Percentiles rank a stretch among this genome's conserved stretches.
Conservation (phyloP, 92 coral and sea anemone species). For the Porites rus region DNA sequence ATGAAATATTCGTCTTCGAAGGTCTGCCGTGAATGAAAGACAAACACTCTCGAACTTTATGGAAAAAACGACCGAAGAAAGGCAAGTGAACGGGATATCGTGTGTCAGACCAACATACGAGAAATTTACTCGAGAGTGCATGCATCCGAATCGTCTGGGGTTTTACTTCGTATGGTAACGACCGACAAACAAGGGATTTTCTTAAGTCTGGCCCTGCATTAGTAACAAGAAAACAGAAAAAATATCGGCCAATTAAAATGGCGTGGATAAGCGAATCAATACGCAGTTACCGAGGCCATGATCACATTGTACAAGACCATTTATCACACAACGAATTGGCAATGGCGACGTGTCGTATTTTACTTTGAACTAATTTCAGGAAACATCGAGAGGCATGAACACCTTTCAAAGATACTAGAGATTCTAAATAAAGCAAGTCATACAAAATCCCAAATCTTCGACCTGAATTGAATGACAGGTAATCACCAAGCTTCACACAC, state of each 20-base stretch:
- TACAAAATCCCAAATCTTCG: not conserved
- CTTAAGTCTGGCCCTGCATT: not conserved
- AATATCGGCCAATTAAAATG: not conserved
- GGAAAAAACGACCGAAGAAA: not conserved
- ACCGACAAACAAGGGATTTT: not conserved
- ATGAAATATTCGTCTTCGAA: not conserved
- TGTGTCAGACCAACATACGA: not conserved
- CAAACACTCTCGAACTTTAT: not conserved
- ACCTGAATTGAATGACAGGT: constrained; percentile 10
- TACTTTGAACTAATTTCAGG: not conserved
- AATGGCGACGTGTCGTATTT: not conserved
- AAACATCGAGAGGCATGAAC: not conserved
- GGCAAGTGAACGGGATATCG: not conserved
- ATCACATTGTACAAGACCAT: not conserved
- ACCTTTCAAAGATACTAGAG: not conserved
- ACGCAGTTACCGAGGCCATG: not conserved
- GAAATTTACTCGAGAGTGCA: not conserved
- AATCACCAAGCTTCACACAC: not conserved
- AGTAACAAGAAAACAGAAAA: no score
- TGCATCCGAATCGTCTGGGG: no score
- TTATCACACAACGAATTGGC: not conserved
- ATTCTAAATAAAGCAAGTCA: not conserved
- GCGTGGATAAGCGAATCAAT: constrained; percentile 13
- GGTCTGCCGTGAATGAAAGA: not conserved
- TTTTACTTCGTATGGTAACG: not conserved